Evolutionary conservation across 2,888 invertebrate genomes (phyloP).

Genomic region (Agrypnus murinus): DNA sequence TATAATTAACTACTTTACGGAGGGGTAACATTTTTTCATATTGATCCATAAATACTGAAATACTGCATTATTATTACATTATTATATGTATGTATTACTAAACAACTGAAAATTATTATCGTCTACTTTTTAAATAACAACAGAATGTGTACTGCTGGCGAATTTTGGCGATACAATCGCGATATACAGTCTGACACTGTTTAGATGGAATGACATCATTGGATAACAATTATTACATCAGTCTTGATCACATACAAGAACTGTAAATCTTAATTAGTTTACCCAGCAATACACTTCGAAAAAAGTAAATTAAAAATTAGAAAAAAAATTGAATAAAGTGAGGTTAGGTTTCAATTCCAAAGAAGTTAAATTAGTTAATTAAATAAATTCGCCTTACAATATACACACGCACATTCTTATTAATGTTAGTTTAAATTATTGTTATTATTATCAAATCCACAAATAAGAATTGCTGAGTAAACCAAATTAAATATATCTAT

Average conservation of each 20-base stretch:
- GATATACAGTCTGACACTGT: conserved; percentile 21
- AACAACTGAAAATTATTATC: conserved; percentile 11
- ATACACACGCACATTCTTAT: too few species aligned
- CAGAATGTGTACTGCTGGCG: conserved; percentile 29
- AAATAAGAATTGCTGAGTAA: too few species aligned
- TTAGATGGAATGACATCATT: conserved; percentile 42
- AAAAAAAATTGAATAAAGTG: neutral
- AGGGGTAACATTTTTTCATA: conserved; percentile 7
- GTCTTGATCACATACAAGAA: too few species aligned
- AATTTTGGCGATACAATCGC: conserved; percentile 38
- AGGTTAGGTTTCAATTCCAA: too few species aligned
- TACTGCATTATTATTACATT: conserved; percentile 15
- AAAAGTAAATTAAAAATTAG: neutral
- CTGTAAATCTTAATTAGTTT: neutral
- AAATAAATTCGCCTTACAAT: too few species aligned
- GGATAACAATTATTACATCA: neutral
- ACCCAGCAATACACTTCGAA: neutral
- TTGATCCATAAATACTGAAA: conserved; percentile 10
- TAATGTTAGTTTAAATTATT: too few species aligned
- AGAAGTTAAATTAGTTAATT: too few species aligned
- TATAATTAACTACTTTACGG: conserved; percentile 26
- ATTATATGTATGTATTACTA: conserved; percentile 28
- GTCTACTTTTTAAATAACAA: conserved; percentile 22
- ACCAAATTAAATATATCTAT: too few species aligned
- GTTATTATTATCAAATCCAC: too few species aligned